A percentile compares a stretch with the other conserved stretches of the same genome.
These are phyloP conservation scores for Rhynchophorus ferrugineus DNA, from an alignment of 1,140 invertebrate genomes.

Conservation along the genomic window DNA sequence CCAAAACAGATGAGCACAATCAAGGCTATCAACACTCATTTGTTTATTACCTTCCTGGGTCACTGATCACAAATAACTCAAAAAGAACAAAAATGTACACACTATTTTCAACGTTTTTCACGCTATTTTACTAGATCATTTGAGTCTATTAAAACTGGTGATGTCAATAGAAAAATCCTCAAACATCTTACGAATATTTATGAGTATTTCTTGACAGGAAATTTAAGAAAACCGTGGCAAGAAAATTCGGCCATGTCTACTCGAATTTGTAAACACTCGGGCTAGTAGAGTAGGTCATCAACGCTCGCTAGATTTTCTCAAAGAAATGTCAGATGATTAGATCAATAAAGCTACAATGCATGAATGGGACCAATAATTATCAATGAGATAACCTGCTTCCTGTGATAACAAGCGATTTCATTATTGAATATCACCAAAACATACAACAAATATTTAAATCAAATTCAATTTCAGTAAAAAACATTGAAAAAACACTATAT, in stretches of 20 bases:
- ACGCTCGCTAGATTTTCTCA: slow-evolving; percentile 22
- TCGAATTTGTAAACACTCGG: slow-evolving; percentile 23
- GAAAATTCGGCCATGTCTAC: slow-evolving; percentile 21
- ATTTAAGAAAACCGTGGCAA: slow-evolving; percentile 11
- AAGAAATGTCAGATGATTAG: slow-evolving; percentile 23
- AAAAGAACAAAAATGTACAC: slow-evolving; percentile 1
- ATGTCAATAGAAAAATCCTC: slow-evolving; percentile 1
- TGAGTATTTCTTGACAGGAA: slow-evolving; percentile 1
- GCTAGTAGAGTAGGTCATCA: slow-evolving; percentile 25
- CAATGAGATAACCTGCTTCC: slow-evolving; percentile 13
- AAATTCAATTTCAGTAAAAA: neutral
- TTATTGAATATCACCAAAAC: neutral
- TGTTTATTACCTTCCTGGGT: slow-evolving; percentile 16
- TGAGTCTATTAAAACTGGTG: neutral
- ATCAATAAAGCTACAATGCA: slow-evolving; percentile 21
- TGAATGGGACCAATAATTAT: slow-evolving; percentile 21
- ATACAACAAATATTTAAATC: neutral
- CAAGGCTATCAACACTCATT: slow-evolving; percentile 6
- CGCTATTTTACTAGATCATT: slow-evolving; percentile 7
- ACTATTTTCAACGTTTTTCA: slow-evolving; percentile 4
- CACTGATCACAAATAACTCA: neutral
- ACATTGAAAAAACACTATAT: slow-evolving; percentile 6
- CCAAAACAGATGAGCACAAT: neutral
- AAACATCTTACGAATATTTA: slow-evolving; percentile 6
- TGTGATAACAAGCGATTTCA: neutral